phyloP scores from a whole-genome alignment of 2,888 invertebrate genomes.

The Xestia sexstrigata region DNA sequence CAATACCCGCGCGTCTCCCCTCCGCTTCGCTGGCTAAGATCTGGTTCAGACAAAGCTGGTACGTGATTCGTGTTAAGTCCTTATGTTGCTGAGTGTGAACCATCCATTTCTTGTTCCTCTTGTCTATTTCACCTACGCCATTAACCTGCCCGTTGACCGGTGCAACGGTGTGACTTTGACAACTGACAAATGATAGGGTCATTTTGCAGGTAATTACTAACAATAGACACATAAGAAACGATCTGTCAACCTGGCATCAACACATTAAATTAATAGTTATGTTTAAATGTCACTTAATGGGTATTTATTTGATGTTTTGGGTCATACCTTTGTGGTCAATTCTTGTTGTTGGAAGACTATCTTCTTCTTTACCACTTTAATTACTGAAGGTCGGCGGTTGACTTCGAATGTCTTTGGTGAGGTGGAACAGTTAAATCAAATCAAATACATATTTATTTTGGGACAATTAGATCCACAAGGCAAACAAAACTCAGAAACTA shows the following conservation, averaged over 20 bases:
- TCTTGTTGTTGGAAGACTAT: not conserved
- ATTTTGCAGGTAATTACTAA: not conserved
- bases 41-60: not conserved
- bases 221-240: not conserved
- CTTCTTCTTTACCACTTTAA: not conserved
- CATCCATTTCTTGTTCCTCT: not conserved
- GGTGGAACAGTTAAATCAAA: no score
- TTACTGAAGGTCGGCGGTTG: not conserved
- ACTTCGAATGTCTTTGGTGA: not conserved
- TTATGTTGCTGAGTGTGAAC: not conserved
- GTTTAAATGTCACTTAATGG: not conserved
- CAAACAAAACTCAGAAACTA: no score
- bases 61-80: not conserved
- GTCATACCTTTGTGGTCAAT: no score
- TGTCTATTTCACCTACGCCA: constrained; percentile 6
- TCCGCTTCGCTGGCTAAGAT: not conserved
- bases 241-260: not conserved
- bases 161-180: constrained; percentile 30
- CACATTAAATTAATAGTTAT: not conserved
- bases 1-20: not conserved
- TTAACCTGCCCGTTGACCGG: constrained; percentile 13
- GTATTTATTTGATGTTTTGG: not conserved
- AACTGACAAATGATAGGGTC: constrained; percentile 15
- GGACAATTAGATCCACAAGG: no score
- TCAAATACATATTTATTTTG: no score